Conservation (phyloP, 2,113 vertebrate genomes). For the Myocastor coypus region DNA sequence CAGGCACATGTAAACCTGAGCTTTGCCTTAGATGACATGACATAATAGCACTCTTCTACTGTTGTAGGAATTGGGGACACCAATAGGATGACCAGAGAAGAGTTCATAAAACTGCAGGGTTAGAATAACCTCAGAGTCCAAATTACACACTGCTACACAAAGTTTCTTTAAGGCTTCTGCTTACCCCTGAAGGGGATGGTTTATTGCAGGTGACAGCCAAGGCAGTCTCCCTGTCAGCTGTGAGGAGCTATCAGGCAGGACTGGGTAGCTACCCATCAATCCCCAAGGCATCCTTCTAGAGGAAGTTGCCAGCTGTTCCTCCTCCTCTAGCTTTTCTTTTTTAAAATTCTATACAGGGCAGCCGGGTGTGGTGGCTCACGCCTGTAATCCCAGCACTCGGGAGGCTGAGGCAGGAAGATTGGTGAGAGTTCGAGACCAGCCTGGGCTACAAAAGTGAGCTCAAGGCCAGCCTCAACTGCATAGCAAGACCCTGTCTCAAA, state of each 20-base stretch:
- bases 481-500: no score
- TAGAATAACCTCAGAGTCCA: neutral
- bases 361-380: no score
- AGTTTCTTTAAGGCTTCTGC: neutral
- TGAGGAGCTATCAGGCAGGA: neutral
- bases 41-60: neutral
- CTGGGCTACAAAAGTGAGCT: no score
- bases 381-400: no score
- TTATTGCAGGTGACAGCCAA: neutral
- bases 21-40: conserved; percentile 18
- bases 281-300: neutral
- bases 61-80: neutral
- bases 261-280: neutral
- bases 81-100: neutral
- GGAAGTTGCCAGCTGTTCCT: neutral
- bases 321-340: neutral
- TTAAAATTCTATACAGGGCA: neutral
- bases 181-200: neutral
- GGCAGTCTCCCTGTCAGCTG: neutral
- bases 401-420: no score
- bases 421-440: no score
- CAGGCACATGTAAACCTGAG: neutral
- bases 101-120: neutral
- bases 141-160: neutral
- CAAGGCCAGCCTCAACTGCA: no score